These are phyloP conservation scores for Netelia fuscicornis DNA, from an alignment of 2,888 invertebrate genomes.

Conservation along the genomic window DNA sequence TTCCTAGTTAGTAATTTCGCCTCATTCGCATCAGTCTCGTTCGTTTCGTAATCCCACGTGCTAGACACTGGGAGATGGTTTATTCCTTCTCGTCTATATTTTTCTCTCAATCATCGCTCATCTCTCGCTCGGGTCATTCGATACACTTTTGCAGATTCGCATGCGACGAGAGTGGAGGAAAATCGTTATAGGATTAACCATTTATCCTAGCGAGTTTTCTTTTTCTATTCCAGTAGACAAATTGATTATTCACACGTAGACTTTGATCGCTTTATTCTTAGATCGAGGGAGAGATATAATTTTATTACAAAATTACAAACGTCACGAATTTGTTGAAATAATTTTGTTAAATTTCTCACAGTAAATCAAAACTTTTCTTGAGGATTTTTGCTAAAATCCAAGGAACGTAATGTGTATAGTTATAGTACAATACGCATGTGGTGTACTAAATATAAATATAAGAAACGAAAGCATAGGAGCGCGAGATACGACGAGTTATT, in stretches of 20 bases:
- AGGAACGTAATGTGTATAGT: too few relatives aligned
- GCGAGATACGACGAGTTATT: constrained; percentile 81
- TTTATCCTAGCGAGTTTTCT: not conserved
- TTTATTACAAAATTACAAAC: too few relatives aligned
- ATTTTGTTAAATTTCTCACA: too few relatives aligned
- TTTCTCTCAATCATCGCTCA: constrained; percentile 44
- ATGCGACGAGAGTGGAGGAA: not conserved
- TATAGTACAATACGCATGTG: not conserved
- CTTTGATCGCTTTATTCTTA: too few relatives aligned
- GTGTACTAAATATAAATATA: not conserved
- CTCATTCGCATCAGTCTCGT: constrained; percentile 60
- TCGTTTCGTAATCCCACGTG: constrained; percentile 65
- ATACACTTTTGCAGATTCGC: not conserved
- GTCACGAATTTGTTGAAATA: too few relatives aligned
- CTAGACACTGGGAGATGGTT: constrained; percentile 33
- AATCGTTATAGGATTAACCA: not conserved
- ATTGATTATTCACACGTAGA: too few relatives aligned
- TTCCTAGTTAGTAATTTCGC: constrained; percentile 67
- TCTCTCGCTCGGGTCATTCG: constrained; percentile 22
- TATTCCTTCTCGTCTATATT: constrained; percentile 12
- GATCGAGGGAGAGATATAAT: too few relatives aligned
- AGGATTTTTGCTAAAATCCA: too few relatives aligned
- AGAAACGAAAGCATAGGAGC: constrained; percentile 72
- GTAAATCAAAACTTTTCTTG: too few relatives aligned
- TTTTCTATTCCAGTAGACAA: not conserved